These are phyloP conservation scores for Panagrolaimus sp. DNA, from an alignment of 1,140 invertebrate genomes.

Conservation along the genomic window DNA sequence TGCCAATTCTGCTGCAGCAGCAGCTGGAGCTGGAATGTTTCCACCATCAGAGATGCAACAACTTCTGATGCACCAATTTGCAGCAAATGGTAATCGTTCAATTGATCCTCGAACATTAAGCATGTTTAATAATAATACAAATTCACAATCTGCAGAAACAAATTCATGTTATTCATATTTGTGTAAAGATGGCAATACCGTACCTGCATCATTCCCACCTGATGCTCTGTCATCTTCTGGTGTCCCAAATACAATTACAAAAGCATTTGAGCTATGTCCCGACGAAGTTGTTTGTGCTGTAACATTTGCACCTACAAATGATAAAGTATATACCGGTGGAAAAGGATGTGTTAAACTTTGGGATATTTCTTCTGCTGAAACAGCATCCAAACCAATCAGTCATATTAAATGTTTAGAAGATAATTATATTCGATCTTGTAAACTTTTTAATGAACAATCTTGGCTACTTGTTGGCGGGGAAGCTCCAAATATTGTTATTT, in stretches of 20 bases:
- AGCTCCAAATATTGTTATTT: constrained; percentile 87
- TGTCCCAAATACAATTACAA: constrained; percentile 68
- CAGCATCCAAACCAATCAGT: constrained; percentile 27
- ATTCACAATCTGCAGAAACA: constrained; percentile 19
- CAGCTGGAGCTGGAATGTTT: background rate
- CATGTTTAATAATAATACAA: too few relatives aligned
- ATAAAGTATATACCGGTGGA: constrained; percentile 95
- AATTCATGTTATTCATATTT: constrained; percentile 78
- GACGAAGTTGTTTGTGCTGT: constrained; percentile 89
- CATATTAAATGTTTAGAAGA: constrained; percentile 69
- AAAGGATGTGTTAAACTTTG: constrained; percentile 94
- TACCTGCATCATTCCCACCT: constrained; percentile 88
- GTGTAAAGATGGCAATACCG: constrained; percentile 76
- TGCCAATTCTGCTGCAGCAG: too few relatives aligned
- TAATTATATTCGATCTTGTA: constrained; percentile 94
- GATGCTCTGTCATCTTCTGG: constrained; percentile 84
- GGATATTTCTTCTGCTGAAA: constrained; percentile 54
- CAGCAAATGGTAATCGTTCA: background rate
- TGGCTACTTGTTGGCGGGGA: constrained; percentile 94
- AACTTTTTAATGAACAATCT: constrained; percentile 84
- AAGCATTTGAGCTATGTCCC: constrained; percentile 82
- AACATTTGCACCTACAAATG: constrained; percentile 76
- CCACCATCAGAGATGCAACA: background rate
- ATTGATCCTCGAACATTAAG: constrained; percentile 1
- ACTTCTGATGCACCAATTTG: background rate